These are phyloP conservation scores for Wiebesia pumilae DNA, from an alignment of 1,140 invertebrate species.

Conservation along the genomic window DNA sequence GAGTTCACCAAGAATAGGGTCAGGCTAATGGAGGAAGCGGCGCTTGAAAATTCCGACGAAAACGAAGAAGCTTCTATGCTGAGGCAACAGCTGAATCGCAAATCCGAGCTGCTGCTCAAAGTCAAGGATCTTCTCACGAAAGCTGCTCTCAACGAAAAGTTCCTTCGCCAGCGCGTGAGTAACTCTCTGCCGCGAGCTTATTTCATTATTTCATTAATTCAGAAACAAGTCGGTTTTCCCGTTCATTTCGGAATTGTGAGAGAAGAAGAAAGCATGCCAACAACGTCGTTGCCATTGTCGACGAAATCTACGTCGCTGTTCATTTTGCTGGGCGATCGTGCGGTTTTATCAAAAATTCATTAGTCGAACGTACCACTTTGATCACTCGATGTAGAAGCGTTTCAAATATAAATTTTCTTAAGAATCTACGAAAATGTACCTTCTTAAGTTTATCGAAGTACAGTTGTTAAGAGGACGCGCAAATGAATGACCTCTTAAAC, in stretches of 20 bases:
- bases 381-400: not conserved
- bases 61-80: constrained; percentile 62
- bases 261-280: too few species aligned
- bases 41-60: constrained; percentile 55
- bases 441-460: not conserved
- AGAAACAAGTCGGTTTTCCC: too few species aligned
- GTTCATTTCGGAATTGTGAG: too few species aligned
- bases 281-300: not conserved
- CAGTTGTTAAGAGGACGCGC: not conserved
- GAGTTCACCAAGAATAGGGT: constrained; percentile 67
- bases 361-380: not conserved
- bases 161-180: constrained; percentile 74
- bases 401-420: not conserved
- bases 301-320: too few species aligned
- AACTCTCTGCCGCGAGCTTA: too few species aligned
- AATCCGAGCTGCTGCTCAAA: constrained; percentile 75
- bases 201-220: not conserved
- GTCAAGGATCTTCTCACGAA: constrained; percentile 76
- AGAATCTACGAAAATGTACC: not conserved
- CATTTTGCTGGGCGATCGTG: too few species aligned
- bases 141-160: constrained; percentile 76
- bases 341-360: not conserved
- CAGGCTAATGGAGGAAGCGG: constrained; percentile 66
- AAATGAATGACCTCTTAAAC: not conserved
- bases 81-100: constrained; percentile 74